Conservation (phyloP, 2,113 vertebrate genomes). For the Nematolebias whitei region DNA sequence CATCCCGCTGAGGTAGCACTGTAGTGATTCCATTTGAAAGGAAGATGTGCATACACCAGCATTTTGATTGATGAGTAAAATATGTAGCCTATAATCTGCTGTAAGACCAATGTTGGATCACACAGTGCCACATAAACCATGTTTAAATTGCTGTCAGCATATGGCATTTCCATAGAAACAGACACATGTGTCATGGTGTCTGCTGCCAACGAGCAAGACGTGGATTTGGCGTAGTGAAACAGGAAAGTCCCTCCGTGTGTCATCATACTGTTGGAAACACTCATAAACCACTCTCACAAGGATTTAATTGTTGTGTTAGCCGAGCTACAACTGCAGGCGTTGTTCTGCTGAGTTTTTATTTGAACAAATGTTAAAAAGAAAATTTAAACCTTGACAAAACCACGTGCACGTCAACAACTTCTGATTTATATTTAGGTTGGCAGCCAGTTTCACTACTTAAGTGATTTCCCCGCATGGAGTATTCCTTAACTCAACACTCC, state of each 20-base stretch:
- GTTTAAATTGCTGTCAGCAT: conserved; percentile 61
- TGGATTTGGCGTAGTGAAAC: conserved; percentile 45
- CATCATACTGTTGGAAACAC: conserved; percentile 22
- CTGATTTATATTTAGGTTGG: conserved; percentile 43
- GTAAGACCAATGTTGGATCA: conserved; percentile 46
- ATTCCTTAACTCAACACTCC: conserved; percentile 30
- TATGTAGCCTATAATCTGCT: conserved; percentile 56
- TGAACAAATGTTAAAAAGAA: conserved; percentile 6
- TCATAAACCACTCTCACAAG: conserved; percentile 43
- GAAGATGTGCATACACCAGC: conserved; percentile 25
- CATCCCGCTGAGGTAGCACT: conserved; percentile 35
- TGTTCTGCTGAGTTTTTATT: conserved; percentile 9
- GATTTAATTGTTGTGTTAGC: conserved; percentile 44
- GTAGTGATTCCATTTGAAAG: conserved; percentile 49
- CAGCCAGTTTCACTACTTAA: conserved; percentile 36
- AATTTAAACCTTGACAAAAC: conserved; percentile 23
- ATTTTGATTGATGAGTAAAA: conserved; percentile 67
- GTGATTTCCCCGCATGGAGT: conserved; percentile 41
- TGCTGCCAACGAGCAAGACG: conserved; percentile 33
- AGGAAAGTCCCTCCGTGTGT: conserved; percentile 43
- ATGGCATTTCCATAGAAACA: conserved; percentile 46
- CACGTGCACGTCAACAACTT: conserved; percentile 19
- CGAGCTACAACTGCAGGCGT: background rate
- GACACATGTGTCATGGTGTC: conserved; percentile 28
- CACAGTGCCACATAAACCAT: conserved; percentile 57